Evolutionary conservation across 2,888 invertebrate genomes (phyloP).

Genomic region (Myathropa florea): DNA sequence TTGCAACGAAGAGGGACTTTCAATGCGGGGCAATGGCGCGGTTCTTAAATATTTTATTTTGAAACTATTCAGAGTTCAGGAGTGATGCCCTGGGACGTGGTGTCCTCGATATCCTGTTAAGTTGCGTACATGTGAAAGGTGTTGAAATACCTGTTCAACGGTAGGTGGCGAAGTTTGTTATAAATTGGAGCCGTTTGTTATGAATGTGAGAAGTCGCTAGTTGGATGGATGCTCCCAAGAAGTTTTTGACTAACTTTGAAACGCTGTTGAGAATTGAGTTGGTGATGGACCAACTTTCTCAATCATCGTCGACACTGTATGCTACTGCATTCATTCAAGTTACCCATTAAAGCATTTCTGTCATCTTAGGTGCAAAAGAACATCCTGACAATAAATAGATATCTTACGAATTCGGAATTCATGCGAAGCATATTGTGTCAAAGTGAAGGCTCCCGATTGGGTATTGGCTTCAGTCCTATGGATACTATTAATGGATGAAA

Average conservation of each 20-base stretch:
- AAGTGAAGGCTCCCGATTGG: too few species aligned
- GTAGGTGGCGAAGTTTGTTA: not conserved
- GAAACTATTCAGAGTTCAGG: not conserved
- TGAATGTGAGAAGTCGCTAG: not conserved
- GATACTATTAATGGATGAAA: too few species aligned
- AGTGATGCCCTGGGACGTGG: not conserved
- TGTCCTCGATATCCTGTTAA: not conserved
- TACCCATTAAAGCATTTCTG: too few species aligned
- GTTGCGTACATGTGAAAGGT: not conserved
- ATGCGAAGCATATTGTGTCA: too few species aligned
- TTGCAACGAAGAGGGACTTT: conserved; percentile 13
- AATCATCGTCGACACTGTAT: not conserved
- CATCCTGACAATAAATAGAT: too few species aligned
- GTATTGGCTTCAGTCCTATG: too few species aligned
- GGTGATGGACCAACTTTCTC: not conserved
- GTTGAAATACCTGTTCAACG: not conserved
- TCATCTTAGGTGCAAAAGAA: too few species aligned
- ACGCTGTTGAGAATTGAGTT: not conserved
- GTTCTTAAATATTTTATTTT: conserved; percentile 15
- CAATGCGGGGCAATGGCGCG: too few species aligned
- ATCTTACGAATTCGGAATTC: too few species aligned
- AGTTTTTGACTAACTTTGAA: not conserved
- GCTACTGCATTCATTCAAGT: not conserved
- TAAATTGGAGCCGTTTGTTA: not conserved
- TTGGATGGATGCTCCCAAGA: not conserved